A percentile compares a stretch with the other conserved stretches of the same genome.
phyloP scores from a whole-genome alignment of 2,113 vertebrate genomes.

The Microcebus ravelobensis region DNA sequence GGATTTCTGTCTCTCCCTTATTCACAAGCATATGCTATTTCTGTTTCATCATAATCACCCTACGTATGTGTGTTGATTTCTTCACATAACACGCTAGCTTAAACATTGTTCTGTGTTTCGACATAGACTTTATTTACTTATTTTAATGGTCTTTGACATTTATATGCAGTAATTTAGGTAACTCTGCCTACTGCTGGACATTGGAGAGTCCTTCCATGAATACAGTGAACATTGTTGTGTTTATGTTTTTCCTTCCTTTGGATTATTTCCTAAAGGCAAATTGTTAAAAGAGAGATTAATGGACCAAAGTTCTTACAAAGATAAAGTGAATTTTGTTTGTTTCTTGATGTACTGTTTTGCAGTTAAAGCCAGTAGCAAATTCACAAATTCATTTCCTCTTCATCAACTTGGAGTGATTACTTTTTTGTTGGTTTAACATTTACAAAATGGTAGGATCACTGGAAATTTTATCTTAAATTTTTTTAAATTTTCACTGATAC shows the following conservation, averaged over 20 bases:
- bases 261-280: not conserved
- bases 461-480: not conserved
- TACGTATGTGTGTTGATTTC: not conserved
- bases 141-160: not conserved
- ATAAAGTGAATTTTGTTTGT: not conserved
- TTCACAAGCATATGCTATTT: not conserved
- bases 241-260: not conserved
- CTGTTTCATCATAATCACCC: not conserved
- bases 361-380: not conserved
- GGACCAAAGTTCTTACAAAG: not conserved
- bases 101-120: not conserved
- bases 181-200: not conserved
- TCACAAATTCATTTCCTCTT: not conserved
- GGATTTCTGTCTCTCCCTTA: not conserved
- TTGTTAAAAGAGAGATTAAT: not conserved
- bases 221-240: accelerated
- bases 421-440: not conserved
- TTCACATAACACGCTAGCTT: too few relatives aligned
- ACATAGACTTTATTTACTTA: too few relatives aligned
- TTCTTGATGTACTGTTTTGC: not conserved
- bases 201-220: not conserved
- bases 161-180: too few relatives aligned
- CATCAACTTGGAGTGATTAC: not conserved
- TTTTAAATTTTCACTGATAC: not conserved
- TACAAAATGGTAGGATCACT: not conserved